Evolutionary conservation across 1,140 invertebrate species (phyloP), one percentile per base, ranked within the genome.

Genomic region (Bombus vancouverensis): DNA sequence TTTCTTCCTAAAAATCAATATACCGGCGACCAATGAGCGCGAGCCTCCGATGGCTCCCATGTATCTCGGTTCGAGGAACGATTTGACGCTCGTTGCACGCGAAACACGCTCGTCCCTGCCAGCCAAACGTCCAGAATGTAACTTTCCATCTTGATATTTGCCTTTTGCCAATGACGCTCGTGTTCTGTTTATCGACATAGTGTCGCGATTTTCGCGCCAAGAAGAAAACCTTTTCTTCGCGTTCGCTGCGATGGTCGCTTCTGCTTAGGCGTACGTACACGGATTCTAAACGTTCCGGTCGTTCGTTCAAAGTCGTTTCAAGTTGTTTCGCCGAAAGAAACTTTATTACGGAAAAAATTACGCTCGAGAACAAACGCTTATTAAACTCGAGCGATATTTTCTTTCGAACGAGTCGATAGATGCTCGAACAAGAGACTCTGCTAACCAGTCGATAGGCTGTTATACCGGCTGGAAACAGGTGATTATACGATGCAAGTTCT

Each of bases 61-160:
- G 75, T 76, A 83, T 83, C 87, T 86, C 74, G 28, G 42, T 76
- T 75, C 77, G 76, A 39, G 25, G 57, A 87, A 57, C 76, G 44
- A 59, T 87, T 89, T 82, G 59, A 44, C 53, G 71, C 80, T 47
- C 73, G 80, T 68, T 22, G 72, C 85, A 71, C 80, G 76, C 22
- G 6, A 25, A 75, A 79, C 81, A 59, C 79, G 75, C 42, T 15
- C 28, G 4, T 44, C 18, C 68, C 18, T 62, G 39, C 39, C n/a
- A 34, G 25, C 37, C 65, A 53, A 28, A 34, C 59, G 12, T 65
- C 25, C n/a, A 66, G 15, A 2, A 12, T 8, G 12, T 32, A 28
- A 92, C 86, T 90, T 92, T 89, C 87, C 87, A 92, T 88, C 82
- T 90, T 90, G 83, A 92, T 90, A 83, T 89, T 90, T 81, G 32